A percentile compares a stretch with the other conserved stretches of the same genome.
Evolutionary conservation across 2,113 vertebrate genomes (phyloP).

Genomic region (Eudyptes chrysolophus): DNA sequence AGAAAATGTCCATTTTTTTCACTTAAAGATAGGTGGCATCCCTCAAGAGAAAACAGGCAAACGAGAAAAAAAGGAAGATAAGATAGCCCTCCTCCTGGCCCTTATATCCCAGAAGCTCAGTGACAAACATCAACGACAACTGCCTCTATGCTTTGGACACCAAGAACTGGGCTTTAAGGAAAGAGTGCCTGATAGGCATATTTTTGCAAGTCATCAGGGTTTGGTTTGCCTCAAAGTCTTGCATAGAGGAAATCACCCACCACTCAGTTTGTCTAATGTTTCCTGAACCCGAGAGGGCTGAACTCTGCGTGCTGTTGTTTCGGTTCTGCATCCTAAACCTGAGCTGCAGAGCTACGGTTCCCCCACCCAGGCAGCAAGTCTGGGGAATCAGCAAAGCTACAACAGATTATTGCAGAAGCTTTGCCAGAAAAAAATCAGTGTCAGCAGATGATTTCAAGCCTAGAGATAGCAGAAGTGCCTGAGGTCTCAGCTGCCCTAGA

Average conservation of each 20-base stretch:
- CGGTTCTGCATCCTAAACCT: rapidly evolving
- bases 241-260: background rate
- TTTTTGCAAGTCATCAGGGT: background rate
- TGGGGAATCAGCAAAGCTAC: background rate
- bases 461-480: background rate
- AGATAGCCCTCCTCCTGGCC: background rate
- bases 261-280: background rate
- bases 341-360: background rate
- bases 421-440: background rate
- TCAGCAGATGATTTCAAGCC: background rate
- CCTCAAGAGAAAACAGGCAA: background rate
- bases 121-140: background rate
- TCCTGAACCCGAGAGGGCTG: background rate
- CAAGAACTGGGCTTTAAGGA: background rate
- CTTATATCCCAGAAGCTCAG: background rate
- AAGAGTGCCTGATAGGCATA: too few relatives aligned
- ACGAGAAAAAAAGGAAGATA: background rate
- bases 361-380: background rate
- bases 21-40: background rate
- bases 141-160: background rate
- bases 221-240: background rate
- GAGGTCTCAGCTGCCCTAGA: constrained; percentile 1
- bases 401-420: background rate
- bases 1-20: background rate
- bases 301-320: background rate